phyloP scores from a whole-genome alignment of 2,113 vertebrate species.

The Corvus hawaiiensis region DNA sequence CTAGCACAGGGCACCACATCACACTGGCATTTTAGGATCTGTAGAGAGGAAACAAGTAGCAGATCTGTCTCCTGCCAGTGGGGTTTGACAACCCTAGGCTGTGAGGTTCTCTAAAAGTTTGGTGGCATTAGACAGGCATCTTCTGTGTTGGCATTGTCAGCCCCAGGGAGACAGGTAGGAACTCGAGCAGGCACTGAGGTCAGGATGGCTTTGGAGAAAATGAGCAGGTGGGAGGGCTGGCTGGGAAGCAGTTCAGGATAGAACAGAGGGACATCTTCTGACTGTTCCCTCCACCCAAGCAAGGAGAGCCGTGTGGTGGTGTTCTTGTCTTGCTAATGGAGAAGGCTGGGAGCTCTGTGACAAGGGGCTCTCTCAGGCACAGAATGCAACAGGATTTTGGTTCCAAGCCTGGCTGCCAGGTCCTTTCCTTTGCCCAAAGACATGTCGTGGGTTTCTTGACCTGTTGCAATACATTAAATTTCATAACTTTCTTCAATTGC shows the following conservation, averaged over 20 bases:
- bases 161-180: background rate
- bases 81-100: background rate
- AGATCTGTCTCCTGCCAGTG: background rate
- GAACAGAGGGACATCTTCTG: background rate
- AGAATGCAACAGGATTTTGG: background rate
- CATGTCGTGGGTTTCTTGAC: background rate
- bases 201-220: background rate
- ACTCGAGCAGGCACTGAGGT: rapidly evolving
- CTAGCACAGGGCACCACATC: background rate
- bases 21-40: background rate
- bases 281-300: background rate
- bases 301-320: background rate
- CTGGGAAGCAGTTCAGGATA: background rate
- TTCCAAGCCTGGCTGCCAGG: background rate
- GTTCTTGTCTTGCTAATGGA: background rate
- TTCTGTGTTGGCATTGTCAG: background rate
- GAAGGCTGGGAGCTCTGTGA: background rate
- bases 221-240: background rate
- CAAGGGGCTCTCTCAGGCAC: background rate
- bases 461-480: background rate
- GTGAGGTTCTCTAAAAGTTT: background rate
- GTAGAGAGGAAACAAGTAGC: background rate
- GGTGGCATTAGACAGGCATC: background rate
- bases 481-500: background rate
- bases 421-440: background rate